These are phyloP conservation scores for Oscheius onirici DNA, from an alignment of 2,888 invertebrate species.

Conservation along the genomic window DNA sequence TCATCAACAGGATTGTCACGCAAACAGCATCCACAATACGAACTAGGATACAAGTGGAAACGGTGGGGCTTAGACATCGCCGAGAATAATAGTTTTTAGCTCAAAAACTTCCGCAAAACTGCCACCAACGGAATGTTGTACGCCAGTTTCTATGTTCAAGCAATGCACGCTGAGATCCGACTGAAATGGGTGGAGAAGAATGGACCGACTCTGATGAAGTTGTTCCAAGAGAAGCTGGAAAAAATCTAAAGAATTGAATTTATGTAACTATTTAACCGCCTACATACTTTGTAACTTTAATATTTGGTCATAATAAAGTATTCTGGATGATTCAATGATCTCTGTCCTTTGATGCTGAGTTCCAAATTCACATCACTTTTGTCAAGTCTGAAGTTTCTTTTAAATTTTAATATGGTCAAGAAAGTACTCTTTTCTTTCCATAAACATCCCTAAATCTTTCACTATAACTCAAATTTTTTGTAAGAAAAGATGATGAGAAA, in stretches of 20 bases:
- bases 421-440: too few relatives aligned
- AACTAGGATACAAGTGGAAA: slow-evolving; percentile 36
- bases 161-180: slow-evolving; percentile 48
- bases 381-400: too few relatives aligned
- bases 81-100: slow-evolving; percentile 38
- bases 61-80: slow-evolving; percentile 13
- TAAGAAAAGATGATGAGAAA: too few relatives aligned
- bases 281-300: not conserved
- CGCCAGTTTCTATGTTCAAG: slow-evolving; percentile 42
- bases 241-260: not conserved
- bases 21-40: slow-evolving; percentile 30
- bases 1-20: slow-evolving; percentile 33
- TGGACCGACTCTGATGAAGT: slow-evolving; percentile 48
- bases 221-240: slow-evolving; percentile 43
- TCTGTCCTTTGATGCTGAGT: too few relatives aligned
- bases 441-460: too few relatives aligned
- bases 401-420: too few relatives aligned
- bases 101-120: slow-evolving; percentile 58
- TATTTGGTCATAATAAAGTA: not conserved
- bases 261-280: too few relatives aligned
- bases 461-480: too few relatives aligned
- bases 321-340: too few relatives aligned
- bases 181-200: slow-evolving; percentile 60
- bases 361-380: too few relatives aligned
- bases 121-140: slow-evolving; percentile 44